Evolutionary conservation across 2,888 invertebrate species (phyloP).

Genomic region (Lomographa bimaculata): DNA sequence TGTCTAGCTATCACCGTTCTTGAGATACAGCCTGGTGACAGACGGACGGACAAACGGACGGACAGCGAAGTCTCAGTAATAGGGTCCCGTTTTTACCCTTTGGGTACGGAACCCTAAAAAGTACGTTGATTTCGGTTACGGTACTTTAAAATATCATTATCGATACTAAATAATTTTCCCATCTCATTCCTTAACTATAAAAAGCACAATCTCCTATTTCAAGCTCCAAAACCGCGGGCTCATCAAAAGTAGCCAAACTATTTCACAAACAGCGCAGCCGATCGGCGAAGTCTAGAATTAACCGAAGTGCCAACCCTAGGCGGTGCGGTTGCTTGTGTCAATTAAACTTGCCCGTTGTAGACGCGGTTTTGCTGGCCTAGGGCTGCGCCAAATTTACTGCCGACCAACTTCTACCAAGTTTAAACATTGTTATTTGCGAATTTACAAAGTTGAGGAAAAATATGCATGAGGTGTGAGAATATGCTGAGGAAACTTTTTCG

Average conservation of each 20-base stretch:
- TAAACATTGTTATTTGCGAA: slow-evolving; percentile 32
- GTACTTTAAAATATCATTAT: no score
- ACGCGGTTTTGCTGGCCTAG: slow-evolving; percentile 26
- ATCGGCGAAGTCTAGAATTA: slow-evolving; percentile 26
- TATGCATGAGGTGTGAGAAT: slow-evolving; percentile 28
- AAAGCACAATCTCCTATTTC: not conserved
- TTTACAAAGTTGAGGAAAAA: slow-evolving; percentile 32
- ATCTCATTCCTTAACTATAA: no score
- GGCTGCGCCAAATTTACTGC: slow-evolving; percentile 42
- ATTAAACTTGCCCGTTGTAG: slow-evolving; percentile 45
- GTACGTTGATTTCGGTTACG: no score
- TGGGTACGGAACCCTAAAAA: no score
- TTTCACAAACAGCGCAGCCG: slow-evolving; percentile 23
- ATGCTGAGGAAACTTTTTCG: slow-evolving; percentile 8
- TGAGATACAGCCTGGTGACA: no score
- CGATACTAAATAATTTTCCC: no score
- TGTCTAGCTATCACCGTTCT: no score
- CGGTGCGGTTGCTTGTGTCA: slow-evolving; percentile 47
- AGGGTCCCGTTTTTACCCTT: no score
- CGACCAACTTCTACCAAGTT: slow-evolving; percentile 32
- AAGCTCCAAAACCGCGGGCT: slow-evolving; percentile 4
- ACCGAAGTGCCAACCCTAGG: slow-evolving; percentile 17
- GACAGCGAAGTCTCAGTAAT: no score
- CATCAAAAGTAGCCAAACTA: slow-evolving; percentile 20
- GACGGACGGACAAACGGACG: no score